Evolutionary conservation across 2,888 invertebrate genomes (phyloP), one percentile per base, ranked within the genome.

Genomic region (Stenoptilia bipunctidactyla): DNA sequence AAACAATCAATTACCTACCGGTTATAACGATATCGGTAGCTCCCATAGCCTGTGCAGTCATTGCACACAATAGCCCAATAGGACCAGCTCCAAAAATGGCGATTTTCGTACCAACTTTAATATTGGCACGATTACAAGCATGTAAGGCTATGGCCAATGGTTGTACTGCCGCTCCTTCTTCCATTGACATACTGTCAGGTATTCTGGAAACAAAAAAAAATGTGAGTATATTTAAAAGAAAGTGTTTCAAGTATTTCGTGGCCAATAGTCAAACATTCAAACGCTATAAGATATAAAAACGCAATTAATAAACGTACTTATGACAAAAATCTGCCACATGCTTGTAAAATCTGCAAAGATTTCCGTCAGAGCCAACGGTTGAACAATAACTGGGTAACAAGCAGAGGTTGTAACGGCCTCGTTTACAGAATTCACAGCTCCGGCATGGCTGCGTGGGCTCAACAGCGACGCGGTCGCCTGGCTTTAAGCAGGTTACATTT

Each of bases 121-220:
- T 86, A 13, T 88, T 86, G 1, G 92, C 97, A 42, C 96, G 88
- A 49, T 89, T 88, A 59, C 97, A 97, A 15, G 96, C 96, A 72
- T 97, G 96, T 0, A 98, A 93, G 1, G 93, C 97, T 2, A 98
- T 97, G 0, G 96, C 92, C 0, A 98, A 72, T 0, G 98, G 98
- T 63, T 98, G 98, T 40, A 97, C 79, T 0, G 98, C 79, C 0
- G 98, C 97, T 1, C 94, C 98, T 74, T 98, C 97, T 62, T 97
- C 97, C 74, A 95, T 87, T 2, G 86, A 87, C 27, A 98, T 88
- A 62, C 95, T 88, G 43, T 93, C 91, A 1, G 98, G 98, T 37
- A 98, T 82, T 62, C 94, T 95, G 53, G 20, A 20, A 20, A 20
- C 20, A 20, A 5, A n/a, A n/a, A n/a, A n/a, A n/a, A n/a, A n/a